Percentiles rank a stretch among this genome's conserved stretches.
phyloP scores from a whole-genome alignment of 2,888 invertebrate species.

The Camponotus fellah region DNA sequence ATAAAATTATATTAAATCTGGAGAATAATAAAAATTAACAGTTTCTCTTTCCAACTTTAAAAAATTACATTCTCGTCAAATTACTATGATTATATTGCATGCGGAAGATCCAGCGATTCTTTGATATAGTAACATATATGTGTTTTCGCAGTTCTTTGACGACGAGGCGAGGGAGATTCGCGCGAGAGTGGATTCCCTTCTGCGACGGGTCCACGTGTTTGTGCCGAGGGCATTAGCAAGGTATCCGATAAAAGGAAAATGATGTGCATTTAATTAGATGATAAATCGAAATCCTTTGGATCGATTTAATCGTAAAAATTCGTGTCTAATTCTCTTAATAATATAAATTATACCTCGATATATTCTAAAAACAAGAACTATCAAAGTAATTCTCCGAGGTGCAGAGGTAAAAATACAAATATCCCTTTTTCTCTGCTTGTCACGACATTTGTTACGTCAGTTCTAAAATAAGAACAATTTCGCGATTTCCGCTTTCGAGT shows the following conservation, averaged over 20 bases:
- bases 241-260: conserved; percentile 83
- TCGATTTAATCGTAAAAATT: neutral
- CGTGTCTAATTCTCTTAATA: neutral
- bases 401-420: neutral
- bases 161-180: conserved; percentile 94
- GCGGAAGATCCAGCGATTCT: conserved; percentile 14
- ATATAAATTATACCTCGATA: neutral
- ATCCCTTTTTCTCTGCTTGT: neutral
- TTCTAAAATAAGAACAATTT: neutral
- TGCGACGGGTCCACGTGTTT: conserved; percentile 92
- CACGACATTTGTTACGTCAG: neutral
- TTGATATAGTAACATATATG: conserved; percentile 43
- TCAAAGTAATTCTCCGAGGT: conserved; percentile 12
- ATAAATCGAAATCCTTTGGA: neutral
- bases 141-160: conserved; percentile 90
- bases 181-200: conserved; percentile 91
- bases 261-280: conserved; percentile 5
- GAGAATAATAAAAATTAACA: neutral
- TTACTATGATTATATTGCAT: neutral
- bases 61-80: neutral
- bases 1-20: neutral
- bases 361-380: neutral
- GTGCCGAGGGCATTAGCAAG: conserved; percentile 90
- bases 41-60: neutral
- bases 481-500: neutral